Evolutionary conservation across 1,140 invertebrate genomes (phyloP), one percentile per base, ranked within the genome.

Genomic region (Pomacea maculata): DNA sequence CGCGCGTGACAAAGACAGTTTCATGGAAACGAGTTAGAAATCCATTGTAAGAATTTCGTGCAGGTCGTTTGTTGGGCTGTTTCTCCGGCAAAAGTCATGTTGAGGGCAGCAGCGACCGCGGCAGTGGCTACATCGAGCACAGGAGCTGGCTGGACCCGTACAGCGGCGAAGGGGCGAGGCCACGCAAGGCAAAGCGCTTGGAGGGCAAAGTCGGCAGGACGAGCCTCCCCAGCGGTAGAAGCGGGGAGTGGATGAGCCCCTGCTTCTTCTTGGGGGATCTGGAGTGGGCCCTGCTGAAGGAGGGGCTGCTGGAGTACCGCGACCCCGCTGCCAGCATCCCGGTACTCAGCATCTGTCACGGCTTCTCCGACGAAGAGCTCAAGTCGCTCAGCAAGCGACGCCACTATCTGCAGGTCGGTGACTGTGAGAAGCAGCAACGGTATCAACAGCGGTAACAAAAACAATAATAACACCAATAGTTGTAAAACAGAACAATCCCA

Each of bases 341-440:
- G 14, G 83, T 84, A 19, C 70, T 84, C 52, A 63, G 64, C 34
- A 71, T 84, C 15, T 79, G 83, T n/a, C 74, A 80, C 54, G 83
- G 83, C 15, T 84, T 84, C 64, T 34, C 77, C 11, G 71, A 84
- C 71, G 54, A 57, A 9, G 83, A 84, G 71, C 80, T 84, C n/a
- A 57, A 14, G 68, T 25, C 78, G 1, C n/a, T 68, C 5, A 78
- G 74, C 25, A 25, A 73, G 29, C 45, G 45, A 25, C 12, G 25
- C 10, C 25, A 34, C 25, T 68, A 21, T 25, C 21, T 29, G 29
- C 25, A 45, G 52, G n/a, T 78, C n/a, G 21, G 65, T 34, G 65
- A 17, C 6, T 11, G 25, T 25, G 63, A 12, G n/a, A 45, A 45
- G 34, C 34, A 45, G 34, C 34, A 45, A 45, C 34, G 34, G 34